Percentiles rank a stretch among this genome's conserved stretches.
Conservation (phyloP, 2,797 vertebrate species). For the Margarornis squamiger region DNA sequence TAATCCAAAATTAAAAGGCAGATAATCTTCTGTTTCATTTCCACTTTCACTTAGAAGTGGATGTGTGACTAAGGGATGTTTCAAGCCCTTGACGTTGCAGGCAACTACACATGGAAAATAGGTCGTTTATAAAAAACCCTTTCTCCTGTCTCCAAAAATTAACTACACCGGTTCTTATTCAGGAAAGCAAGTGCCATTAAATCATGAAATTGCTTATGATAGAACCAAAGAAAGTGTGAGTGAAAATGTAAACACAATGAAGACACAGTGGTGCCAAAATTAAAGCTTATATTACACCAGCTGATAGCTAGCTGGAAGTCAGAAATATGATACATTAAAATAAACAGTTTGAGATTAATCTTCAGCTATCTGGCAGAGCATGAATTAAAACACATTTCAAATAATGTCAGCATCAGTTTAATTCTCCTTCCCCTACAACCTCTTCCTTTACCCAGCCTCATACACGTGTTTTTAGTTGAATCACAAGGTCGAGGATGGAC, state of each 20-base stretch:
- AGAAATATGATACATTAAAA: slow-evolving; percentile 56
- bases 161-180: background rate
- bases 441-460: background rate
- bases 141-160: background rate
- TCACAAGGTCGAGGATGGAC: background rate
- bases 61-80: background rate
- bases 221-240: slow-evolving; percentile 60
- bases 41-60: background rate
- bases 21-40: background rate
- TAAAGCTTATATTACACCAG: slow-evolving; percentile 44
- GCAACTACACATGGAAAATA: background rate
- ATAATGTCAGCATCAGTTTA: slow-evolving; percentile 51
- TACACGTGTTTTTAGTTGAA: background rate
- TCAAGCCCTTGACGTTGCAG: background rate
- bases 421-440: slow-evolving; percentile 13
- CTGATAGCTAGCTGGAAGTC: slow-evolving; percentile 61
- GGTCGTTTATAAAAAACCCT: background rate
- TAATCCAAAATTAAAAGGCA: background rate
- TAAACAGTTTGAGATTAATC: slow-evolving; percentile 62
- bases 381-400: slow-evolving; percentile 61
- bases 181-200: slow-evolving; percentile 29
- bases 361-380: slow-evolving; percentile 50
- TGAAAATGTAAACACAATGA: slow-evolving; percentile 54
- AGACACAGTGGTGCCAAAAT: slow-evolving; percentile 46
- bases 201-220: slow-evolving; percentile 38